A percentile compares a stretch with the other conserved stretches of the same genome.
These are phyloP conservation scores for Mus caroli DNA, from an alignment of 2,797 vertebrate species.

Conservation along the genomic window DNA sequence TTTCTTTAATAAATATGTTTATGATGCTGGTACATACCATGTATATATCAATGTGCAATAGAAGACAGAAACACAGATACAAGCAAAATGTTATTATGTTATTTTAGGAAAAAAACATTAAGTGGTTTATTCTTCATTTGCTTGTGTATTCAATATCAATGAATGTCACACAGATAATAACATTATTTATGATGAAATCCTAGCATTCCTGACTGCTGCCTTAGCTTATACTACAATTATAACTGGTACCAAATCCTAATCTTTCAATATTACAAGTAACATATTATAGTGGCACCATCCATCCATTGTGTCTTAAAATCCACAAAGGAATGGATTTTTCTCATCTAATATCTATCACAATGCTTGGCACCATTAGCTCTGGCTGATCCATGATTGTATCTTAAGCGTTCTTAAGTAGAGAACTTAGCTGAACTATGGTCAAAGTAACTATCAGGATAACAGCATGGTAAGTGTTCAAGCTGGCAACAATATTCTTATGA, in stretches of 20 bases:
- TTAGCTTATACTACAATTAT: neutral
- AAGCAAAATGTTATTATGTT: constrained; percentile 28
- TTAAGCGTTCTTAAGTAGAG: neutral
- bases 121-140: neutral
- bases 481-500: neutral
- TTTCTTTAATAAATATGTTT: constrained; percentile 27
- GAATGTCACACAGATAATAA: neutral
- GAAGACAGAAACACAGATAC: constrained; percentile 25
- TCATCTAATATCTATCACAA: neutral
- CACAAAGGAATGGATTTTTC: neutral
- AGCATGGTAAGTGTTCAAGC: neutral
- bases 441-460: neutral
- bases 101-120: neutral
- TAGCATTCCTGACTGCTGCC: neutral
- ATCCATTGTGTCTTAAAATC: neutral
- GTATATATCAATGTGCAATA: constrained; percentile 26
- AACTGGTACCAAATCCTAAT: neutral
- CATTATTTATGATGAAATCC: constrained; percentile 1
- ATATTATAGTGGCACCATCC: neutral
- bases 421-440: neutral
- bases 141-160: neutral
- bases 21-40: neutral
- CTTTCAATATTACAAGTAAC: neutral
- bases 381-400: fast-evolving
- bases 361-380: neutral